Conservation (phyloP, 2,113 vertebrate species). For the Amia ocellicauda region DNA sequence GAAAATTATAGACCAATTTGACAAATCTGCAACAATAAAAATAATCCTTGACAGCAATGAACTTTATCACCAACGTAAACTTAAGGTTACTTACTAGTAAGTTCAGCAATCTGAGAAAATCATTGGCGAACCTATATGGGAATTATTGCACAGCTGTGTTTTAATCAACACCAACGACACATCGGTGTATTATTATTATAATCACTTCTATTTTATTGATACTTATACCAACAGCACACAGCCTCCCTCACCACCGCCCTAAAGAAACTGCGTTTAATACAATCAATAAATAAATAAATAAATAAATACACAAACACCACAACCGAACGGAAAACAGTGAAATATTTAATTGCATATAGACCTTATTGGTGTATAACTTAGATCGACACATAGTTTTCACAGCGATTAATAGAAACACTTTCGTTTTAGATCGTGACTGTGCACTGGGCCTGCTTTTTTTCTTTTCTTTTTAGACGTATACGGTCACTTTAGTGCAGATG, state of each 20-base stretch:
- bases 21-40: too few relatives aligned
- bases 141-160: background rate
- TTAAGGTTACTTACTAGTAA: too few relatives aligned
- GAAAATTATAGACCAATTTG: too few relatives aligned
- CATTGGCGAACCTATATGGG: too few relatives aligned
- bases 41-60: too few relatives aligned
- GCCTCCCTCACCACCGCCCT: conserved; percentile 11
- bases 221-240: background rate
- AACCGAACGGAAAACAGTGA: background rate
- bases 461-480: background rate
- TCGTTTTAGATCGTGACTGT: conserved; percentile 69
- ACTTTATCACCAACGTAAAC: background rate
- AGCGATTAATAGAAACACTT: conserved; percentile 29
- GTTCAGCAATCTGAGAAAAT: too few relatives aligned
- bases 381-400: background rate
- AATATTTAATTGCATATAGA: background rate
- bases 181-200: background rate
- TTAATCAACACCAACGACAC: background rate
- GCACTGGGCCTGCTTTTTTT: conserved; percentile 62
- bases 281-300: background rate
- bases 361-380: background rate
- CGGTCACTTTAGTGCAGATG: background rate
- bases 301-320: background rate
- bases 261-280: too few relatives aligned
- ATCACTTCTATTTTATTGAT: too few relatives aligned